These are phyloP conservation scores for Chloromyia formosa DNA, from an alignment of 2,888 invertebrate species.

Conservation along the genomic window DNA sequence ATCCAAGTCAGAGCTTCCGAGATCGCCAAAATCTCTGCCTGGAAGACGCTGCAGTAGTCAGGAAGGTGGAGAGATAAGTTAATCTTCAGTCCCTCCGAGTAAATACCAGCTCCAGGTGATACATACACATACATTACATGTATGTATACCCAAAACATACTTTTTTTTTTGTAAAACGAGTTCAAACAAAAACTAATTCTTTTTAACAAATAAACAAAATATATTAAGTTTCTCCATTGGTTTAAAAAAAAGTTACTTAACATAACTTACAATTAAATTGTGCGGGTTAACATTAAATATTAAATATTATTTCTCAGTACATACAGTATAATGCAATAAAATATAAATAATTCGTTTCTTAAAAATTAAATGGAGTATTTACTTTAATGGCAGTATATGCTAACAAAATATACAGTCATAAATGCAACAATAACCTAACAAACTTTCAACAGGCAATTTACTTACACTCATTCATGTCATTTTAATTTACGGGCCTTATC, in stretches of 20 bases:
- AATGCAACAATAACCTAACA: slow-evolving; percentile 11
- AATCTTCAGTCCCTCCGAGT: too few relatives aligned
- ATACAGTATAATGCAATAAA: slow-evolving; percentile 23
- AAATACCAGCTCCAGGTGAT: too few relatives aligned
- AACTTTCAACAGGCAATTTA: slow-evolving; percentile 5
- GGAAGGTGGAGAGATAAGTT: too few relatives aligned
- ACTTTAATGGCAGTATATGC: slow-evolving; percentile 35
- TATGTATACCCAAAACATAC: too few relatives aligned
- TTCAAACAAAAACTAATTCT: neutral
- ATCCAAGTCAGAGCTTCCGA: too few relatives aligned
- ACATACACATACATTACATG: too few relatives aligned
- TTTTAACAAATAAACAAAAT: slow-evolving; percentile 47
- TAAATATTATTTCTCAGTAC: slow-evolving; percentile 24
- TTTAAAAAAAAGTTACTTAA: neutral
- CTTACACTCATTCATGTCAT: neutral
- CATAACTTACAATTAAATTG: slow-evolving; percentile 25
- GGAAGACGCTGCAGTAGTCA: too few relatives aligned
- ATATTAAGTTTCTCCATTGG: slow-evolving; percentile 33
- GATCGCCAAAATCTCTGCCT: too few relatives aligned
- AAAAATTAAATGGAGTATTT: slow-evolving; percentile 13
- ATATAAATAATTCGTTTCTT: neutral
- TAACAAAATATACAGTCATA: slow-evolving; percentile 19
- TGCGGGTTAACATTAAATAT: slow-evolving; percentile 42
- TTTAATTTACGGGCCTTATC: neutral
- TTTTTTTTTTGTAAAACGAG: too few relatives aligned